Evolutionary conservation across 2,113 vertebrate species (phyloP).

Genomic region (Microcebus jonahi): DNA sequence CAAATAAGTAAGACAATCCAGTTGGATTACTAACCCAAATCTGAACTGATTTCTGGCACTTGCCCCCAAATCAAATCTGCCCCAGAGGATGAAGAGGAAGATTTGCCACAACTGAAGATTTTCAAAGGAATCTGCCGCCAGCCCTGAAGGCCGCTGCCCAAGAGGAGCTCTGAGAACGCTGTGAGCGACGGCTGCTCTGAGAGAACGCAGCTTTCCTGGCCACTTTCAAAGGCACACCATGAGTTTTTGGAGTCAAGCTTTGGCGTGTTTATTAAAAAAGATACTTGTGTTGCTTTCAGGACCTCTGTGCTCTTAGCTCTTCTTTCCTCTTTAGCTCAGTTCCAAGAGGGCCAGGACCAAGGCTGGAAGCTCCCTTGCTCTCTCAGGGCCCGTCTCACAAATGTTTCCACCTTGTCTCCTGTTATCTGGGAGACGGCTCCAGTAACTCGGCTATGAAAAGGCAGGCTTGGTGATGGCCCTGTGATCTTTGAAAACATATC

Average conservation of each 20-base stretch:
- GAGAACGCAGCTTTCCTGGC: not conserved
- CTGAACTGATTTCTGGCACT: constrained; percentile 61
- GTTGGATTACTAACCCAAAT: constrained; percentile 29
- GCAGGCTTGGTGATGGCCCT: not conserved
- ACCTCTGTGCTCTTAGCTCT: not conserved
- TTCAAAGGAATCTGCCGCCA: constrained; percentile 49
- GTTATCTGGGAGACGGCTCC: not conserved
- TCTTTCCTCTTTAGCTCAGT: not conserved
- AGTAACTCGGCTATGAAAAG: not conserved
- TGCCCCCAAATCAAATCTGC: constrained; percentile 4
- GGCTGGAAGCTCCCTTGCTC: not conserved
- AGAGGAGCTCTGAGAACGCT: not conserved
- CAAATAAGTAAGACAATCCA: not conserved
- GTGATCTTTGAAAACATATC: not conserved
- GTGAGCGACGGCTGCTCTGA: not conserved
- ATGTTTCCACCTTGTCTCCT: not conserved
- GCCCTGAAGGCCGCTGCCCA: constrained; percentile 17
- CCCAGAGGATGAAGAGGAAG: constrained; percentile 39
- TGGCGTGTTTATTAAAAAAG: constrained; percentile 38
- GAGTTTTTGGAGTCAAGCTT: not conserved
- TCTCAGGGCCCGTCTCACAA: not conserved
- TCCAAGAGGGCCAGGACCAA: not conserved
- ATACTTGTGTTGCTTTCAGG: not conserved
- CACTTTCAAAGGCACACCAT: not conserved
- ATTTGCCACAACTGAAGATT: constrained; percentile 45